Conservation (phyloP, 2,888 invertebrate species). For the Catotricha subobsoleta region DNA sequence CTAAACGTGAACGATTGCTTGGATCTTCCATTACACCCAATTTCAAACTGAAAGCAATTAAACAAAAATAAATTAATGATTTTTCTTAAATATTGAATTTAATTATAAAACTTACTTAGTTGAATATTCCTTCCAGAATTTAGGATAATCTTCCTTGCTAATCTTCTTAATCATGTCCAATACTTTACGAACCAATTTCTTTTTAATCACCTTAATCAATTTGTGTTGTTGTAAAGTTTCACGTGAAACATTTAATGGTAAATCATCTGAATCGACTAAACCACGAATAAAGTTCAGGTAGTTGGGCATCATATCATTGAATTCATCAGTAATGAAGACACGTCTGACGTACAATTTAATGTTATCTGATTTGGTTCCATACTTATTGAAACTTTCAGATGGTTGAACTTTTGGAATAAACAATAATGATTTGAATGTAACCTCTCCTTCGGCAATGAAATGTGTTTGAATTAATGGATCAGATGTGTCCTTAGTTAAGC, state of each 20-base stretch:
- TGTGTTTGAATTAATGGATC: conserved; percentile 71
- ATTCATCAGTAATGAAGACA: conserved; percentile 99
- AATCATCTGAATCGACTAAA: conserved; percentile 95
- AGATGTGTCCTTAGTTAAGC: conserved; percentile 74
- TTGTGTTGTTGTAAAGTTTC: conserved; percentile 98
- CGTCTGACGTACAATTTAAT: conserved; percentile 94
- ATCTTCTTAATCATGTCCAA: conserved; percentile 97
- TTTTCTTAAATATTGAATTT: background rate
- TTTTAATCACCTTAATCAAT: conserved; percentile 96
- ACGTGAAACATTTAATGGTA: conserved; percentile 93
- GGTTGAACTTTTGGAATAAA: conserved; percentile 87
- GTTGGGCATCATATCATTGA: conserved; percentile 98
- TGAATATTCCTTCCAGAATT: conserved; percentile 98
- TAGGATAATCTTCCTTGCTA: conserved; percentile 67
- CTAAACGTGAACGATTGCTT: conserved; percentile 83
- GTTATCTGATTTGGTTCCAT: conserved; percentile 85
- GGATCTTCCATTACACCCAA: conserved; percentile 96
- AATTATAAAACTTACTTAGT: conserved; percentile 53
- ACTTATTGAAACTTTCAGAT: conserved; percentile 84
- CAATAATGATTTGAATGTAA: conserved; percentile 91
- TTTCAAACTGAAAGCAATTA: conserved; percentile 46
- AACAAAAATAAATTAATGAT: conserved; percentile 9
- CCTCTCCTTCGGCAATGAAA: conserved; percentile 98
- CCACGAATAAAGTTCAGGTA: conserved; percentile 91
- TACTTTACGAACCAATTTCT: conserved; percentile 93